A percentile compares a stretch with the other conserved stretches of the same genome.
These are phyloP conservation scores for Troides aeacus DNA, from an alignment of 2,888 invertebrate genomes.

Conservation along the genomic window DNA sequence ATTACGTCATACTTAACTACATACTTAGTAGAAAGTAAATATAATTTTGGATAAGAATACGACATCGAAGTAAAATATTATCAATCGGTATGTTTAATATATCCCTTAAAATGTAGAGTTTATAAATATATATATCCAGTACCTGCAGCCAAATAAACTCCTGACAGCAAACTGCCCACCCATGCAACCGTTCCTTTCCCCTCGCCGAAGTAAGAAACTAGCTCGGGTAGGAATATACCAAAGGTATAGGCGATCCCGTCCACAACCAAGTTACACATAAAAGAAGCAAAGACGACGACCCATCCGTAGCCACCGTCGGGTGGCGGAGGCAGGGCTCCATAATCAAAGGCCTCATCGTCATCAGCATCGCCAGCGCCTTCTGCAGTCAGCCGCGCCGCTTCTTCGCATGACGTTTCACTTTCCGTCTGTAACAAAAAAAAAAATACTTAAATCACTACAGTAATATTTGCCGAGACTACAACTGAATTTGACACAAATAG, in stretches of 20 bases:
- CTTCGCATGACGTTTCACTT: conserved; percentile 92
- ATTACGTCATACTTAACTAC: neutral
- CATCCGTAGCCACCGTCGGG: conserved; percentile 96
- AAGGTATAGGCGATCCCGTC: conserved; percentile 99
- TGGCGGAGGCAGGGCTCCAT: conserved; percentile 90
- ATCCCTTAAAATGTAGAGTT: neutral
- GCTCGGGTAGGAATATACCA: conserved; percentile 92
- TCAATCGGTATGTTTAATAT: neutral
- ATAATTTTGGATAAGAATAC: neutral
- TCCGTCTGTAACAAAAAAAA: conserved; percentile 84
- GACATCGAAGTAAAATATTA: neutral
- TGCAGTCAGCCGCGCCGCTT: conserved; percentile 88
- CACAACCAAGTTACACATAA: conserved; percentile 98
- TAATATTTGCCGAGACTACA: neutral
- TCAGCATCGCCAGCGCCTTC: conserved; percentile 82
- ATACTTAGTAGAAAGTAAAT: neutral
- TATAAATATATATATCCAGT: conserved; percentile 45
- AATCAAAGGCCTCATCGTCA: conserved; percentile 82
- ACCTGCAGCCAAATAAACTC: conserved; percentile 97
- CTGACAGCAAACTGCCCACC: conserved; percentile 96
- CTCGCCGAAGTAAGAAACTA: conserved; percentile 89
- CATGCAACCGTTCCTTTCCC: conserved; percentile 94
- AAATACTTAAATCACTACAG: neutral
- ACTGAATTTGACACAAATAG: neutral
- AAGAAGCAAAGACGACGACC: conserved; percentile 97